Percentiles rank a stretch among this genome's conserved stretches.
Evolutionary conservation across 2,113 vertebrate species (phyloP).

Genomic region (Tragelaphus buxtoni): DNA sequence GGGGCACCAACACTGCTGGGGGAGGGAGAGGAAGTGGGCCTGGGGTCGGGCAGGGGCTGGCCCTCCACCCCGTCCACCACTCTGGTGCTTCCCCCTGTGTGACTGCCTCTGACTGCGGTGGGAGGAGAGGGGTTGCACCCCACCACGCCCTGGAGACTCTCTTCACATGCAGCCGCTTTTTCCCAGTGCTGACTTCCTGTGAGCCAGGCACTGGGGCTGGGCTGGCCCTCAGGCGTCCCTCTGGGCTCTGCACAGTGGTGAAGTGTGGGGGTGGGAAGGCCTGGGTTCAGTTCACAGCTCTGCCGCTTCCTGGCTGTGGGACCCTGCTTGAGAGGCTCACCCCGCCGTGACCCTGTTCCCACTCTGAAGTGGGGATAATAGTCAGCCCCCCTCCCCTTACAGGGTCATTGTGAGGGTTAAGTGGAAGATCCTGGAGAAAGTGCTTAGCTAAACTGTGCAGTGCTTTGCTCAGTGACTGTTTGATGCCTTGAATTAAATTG

Average conservation of each 20-base stretch:
- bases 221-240: not conserved
- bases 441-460: no score
- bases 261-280: not conserved
- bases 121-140: not conserved
- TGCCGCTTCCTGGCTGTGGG: not conserved
- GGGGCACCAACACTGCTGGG: not conserved
- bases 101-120: fast-evolving
- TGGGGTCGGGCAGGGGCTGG: no score
- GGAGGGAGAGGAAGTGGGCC: not conserved
- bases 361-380: not conserved
- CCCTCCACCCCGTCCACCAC: not conserved
- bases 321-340: not conserved
- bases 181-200: fast-evolving
- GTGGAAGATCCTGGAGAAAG: no score
- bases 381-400: fast-evolving
- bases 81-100: not conserved
- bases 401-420: not conserved
- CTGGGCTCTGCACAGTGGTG: not conserved
- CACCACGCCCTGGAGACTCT: fast-evolving
- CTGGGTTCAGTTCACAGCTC: not conserved
- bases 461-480: fast-evolving
- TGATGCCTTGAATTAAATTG: not conserved
- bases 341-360: not conserved
- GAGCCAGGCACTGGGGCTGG: not conserved
- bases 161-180: not conserved